Evolutionary conservation across 2,888 invertebrate genomes (phyloP), one percentile per base, ranked within the genome.

Genomic region (Eilema caniola): DNA sequence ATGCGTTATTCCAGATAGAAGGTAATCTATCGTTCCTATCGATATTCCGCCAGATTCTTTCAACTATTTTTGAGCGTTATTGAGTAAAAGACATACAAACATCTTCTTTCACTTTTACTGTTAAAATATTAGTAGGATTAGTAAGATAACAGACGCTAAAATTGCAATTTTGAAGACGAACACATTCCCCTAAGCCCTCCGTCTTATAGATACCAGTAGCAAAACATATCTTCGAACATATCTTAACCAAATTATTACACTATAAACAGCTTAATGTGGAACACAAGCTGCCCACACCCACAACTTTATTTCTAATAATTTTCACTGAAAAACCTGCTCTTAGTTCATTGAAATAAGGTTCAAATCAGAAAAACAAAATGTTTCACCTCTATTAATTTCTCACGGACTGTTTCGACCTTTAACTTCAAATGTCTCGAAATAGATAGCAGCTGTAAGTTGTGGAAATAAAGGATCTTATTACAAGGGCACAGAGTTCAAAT

Each of bases 371-470:
- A 47, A 4, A 0, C 16, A 56, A 2, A 31, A 53, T n/a, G 0
- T 63, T 5, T 41, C n/a, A 68, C n/a, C 62, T 67, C 65, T 69
- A 76, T 74, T 70, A 72, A 72, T 73, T 74, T 53, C 69, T 61
- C 67, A 73, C 69, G 12, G 62, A 67, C 61, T 63, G 71, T 73
- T 59, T 47, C 73, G 75, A 80, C 80, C 79, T 82, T 80, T 83
- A 78, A 79, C 81, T 79, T 71, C 56, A 68, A 69, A 74, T 78
- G 76, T 75, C 66, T 71, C 11, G 10, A 60, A 72, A 66, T 66
- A 73, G 74, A 64, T 65, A 65, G 60, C 53, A 59, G 37, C 16
- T n/a, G 37, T 65, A 65, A 65, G 33, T 47, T 59, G 47, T 53
- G 60, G 11, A 66, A 66, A 31, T 66, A 66, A 23, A 67, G 67